Evolutionary conservation across 2,113 vertebrate species (phyloP).

Genomic region (Pao palembangensis): DNA sequence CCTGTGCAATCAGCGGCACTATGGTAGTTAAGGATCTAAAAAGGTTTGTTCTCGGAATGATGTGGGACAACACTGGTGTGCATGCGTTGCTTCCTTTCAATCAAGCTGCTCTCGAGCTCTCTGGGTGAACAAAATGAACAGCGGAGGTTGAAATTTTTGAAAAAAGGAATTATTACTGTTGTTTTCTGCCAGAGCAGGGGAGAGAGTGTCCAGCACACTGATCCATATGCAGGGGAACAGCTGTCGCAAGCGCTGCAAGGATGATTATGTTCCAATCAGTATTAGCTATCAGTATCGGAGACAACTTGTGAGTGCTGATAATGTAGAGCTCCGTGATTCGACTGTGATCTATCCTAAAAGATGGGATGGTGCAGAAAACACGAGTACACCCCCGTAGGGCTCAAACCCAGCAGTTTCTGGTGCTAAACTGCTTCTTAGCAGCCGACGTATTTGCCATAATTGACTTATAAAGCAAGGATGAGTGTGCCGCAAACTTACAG

Average conservation of each 20-base stretch:
- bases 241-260: conserved; percentile 23
- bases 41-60: conserved; percentile 97
- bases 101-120: conserved; percentile 81
- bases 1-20: conserved; percentile 99
- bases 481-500: conserved; percentile 52
- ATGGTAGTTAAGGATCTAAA: conserved; percentile 99
- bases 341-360: conserved; percentile 53
- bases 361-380: conserved; percentile 52
- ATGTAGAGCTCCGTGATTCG: conserved; percentile 44
- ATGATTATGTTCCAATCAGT: conserved; percentile 29
- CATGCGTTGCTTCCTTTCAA: conserved; percentile 89
- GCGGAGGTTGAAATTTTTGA: conserved; percentile 57
- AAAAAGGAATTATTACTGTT: conserved; percentile 69
- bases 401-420: conserved; percentile 45
- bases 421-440: conserved; percentile 52
- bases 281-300: conserved; percentile 32
- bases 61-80: conserved; percentile 98
- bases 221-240: conserved; percentile 40
- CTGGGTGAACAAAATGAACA: conserved; percentile 63
- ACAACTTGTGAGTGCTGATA: conserved; percentile 46
- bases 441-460: conserved; percentile 53
- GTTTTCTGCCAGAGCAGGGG: conserved; percentile 65
- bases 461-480: conserved; percentile 50
- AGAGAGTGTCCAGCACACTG: conserved; percentile 51
- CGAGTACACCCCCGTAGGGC: conserved; percentile 33